phyloP scores from a whole-genome alignment of 2,113 vertebrate species.

The Chloebia gouldiae region DNA sequence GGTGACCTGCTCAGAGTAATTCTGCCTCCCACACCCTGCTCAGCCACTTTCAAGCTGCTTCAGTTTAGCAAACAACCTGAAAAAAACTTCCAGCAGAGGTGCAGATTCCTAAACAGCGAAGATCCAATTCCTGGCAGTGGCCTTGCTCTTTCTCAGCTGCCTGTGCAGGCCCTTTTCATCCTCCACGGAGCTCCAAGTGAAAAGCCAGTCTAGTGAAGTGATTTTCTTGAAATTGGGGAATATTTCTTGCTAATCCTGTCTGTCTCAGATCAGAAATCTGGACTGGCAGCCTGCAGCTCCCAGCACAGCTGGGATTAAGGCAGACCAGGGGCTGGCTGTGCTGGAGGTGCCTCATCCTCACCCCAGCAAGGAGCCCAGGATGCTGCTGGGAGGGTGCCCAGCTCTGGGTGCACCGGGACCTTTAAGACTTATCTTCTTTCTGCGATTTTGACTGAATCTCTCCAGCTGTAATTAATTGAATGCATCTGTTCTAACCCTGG shows the following conservation, averaged over 20 bases:
- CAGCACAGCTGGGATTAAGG: neutral
- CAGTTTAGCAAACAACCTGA: neutral
- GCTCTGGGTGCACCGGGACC: neutral
- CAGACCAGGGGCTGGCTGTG: neutral
- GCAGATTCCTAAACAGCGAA: neutral
- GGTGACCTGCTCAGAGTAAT: neutral
- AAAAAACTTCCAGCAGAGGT: neutral
- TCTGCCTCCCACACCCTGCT: neutral
- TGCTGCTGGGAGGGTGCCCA: neutral
- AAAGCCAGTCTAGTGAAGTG: neutral
- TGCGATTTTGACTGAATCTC: conserved; percentile 42
- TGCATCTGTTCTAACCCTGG: conserved; percentile 84
- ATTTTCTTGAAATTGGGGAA: neutral
- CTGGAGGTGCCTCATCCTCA: neutral
- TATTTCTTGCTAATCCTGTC: neutral
- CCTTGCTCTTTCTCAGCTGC: neutral
- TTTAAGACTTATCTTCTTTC: conserved; percentile 17
- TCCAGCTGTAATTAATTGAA: conserved; percentile 86
- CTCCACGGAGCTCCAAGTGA: neutral
- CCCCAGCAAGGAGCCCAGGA: rapidly evolving
- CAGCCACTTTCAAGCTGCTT: neutral
- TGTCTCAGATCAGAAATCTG: neutral
- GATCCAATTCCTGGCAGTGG: neutral
- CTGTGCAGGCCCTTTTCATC: neutral
- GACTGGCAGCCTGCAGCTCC: neutral